Evolutionary conservation across 1,140 invertebrate species (phyloP).

Genomic region (Panonychus citri): DNA sequence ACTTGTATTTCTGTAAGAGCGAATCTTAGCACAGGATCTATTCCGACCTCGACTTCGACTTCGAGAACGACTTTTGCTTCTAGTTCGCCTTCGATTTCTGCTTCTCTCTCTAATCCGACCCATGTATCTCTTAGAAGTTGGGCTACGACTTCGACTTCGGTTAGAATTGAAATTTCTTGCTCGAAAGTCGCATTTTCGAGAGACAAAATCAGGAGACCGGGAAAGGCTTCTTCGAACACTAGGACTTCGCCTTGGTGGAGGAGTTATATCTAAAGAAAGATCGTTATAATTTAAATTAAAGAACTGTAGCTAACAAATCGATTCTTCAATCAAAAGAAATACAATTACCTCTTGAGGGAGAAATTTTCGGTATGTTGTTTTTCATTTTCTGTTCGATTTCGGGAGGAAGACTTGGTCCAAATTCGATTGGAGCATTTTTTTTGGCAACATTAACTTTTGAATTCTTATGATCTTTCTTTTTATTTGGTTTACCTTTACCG

Average conservation of each 20-base stretch:
- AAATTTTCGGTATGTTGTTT: background rate
- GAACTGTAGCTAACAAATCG: no score
- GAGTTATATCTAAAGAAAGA: background rate
- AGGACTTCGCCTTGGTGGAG: background rate
- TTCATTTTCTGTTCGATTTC: slow-evolving; percentile 1
- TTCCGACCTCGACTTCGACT: background rate
- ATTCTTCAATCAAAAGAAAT: no score
- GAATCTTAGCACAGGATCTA: background rate
- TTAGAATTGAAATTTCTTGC: background rate
- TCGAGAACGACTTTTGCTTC: background rate
- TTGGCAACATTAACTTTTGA: background rate
- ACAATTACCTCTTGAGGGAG: background rate
- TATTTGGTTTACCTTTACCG: background rate
- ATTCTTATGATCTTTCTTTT: background rate
- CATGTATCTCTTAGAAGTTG: background rate
- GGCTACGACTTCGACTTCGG: background rate
- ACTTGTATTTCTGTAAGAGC: background rate
- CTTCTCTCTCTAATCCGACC: background rate
- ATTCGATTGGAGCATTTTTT: background rate
- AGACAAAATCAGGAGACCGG: no score
- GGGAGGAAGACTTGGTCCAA: background rate
- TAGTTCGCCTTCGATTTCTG: background rate
- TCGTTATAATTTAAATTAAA: background rate
- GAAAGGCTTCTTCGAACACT: background rate
- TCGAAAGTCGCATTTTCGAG: background rate